phyloP scores from a whole-genome alignment of 2,113 vertebrate genomes.

The Hyaena hyaena region DNA sequence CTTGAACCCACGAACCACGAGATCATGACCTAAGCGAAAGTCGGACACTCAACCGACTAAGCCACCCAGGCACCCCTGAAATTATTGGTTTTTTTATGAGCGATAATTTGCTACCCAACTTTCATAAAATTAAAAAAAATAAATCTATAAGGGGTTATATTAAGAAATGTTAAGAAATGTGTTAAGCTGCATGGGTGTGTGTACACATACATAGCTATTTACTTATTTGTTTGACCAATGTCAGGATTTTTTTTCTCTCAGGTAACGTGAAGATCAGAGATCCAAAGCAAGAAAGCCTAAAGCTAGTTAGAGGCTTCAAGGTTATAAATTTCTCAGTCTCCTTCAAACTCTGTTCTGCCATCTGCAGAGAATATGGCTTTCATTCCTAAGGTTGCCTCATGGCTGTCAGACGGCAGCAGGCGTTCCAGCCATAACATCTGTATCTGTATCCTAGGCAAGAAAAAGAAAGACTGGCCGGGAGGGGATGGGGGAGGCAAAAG shows the following conservation, averaged over 20 bases:
- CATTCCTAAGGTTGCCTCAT: neutral
- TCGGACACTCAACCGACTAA: too few species aligned
- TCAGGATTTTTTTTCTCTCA: neutral
- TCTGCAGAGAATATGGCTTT: neutral
- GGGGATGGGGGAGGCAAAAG: neutral
- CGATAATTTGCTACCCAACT: neutral
- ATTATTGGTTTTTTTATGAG: neutral
- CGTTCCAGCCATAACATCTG: neutral
- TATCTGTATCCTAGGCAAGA: neutral
- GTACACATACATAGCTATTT: neutral
- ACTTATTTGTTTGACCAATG: neutral
- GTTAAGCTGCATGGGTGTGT: neutral
- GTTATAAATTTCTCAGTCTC: neutral
- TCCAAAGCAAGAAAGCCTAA: neutral
- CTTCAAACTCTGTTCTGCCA: neutral
- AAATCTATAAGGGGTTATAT: neutral
- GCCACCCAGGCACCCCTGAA: neutral
- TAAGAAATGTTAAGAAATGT: neutral
- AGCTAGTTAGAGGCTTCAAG: neutral
- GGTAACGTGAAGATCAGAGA: neutral
- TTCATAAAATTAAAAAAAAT: neutral
- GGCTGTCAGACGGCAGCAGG: neutral
- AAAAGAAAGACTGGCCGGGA: neutral
- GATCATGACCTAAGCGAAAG: too few species aligned
- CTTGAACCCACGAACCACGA: too few species aligned